These are phyloP conservation scores for Lymantria monacha DNA, from an alignment of 2,888 invertebrate genomes.

Conservation along the genomic window DNA sequence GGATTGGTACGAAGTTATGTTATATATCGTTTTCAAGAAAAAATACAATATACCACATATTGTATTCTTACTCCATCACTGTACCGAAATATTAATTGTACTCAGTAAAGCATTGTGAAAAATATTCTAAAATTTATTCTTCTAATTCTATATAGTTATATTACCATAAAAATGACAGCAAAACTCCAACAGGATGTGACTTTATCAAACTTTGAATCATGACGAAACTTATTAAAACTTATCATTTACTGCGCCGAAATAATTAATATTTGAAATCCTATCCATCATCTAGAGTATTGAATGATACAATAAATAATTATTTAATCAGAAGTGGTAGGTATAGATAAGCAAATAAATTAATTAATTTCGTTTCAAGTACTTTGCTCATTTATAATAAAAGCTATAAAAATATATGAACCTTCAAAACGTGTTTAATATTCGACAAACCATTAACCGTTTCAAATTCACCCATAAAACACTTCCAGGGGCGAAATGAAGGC, in stretches of 20 bases:
- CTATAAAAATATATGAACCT: conserved; percentile 15
- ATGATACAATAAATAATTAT: conserved; percentile 12
- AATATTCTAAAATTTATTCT: no score
- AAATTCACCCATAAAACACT: conserved; percentile 25
- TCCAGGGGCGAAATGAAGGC: conserved; percentile 45
- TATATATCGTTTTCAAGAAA: no score
- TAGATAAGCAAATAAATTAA: conserved; percentile 28
- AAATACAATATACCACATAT: no score
- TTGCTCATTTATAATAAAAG: conserved; percentile 40
- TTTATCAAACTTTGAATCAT: background rate
- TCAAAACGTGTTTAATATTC: conserved; percentile 23
- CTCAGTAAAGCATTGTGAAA: no score
- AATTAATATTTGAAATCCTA: conserved; percentile 9
- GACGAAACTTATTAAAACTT: conserved; percentile 3
- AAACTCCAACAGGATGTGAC: background rate
- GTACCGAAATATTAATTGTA: no score
- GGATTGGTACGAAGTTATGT: no score
- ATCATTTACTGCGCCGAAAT: conserved; percentile 4
- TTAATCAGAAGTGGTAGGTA: conserved; percentile 33
- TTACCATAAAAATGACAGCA: no score
- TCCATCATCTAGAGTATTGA: conserved; percentile 10
- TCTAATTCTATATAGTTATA: no score
- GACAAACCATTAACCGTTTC: conserved; percentile 20
- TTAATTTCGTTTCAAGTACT: conserved; percentile 40
- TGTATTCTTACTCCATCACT: no score